These are phyloP conservation scores for Poecilia gillii DNA, from an alignment of 2,797 vertebrate genomes.

Conservation along the genomic window DNA sequence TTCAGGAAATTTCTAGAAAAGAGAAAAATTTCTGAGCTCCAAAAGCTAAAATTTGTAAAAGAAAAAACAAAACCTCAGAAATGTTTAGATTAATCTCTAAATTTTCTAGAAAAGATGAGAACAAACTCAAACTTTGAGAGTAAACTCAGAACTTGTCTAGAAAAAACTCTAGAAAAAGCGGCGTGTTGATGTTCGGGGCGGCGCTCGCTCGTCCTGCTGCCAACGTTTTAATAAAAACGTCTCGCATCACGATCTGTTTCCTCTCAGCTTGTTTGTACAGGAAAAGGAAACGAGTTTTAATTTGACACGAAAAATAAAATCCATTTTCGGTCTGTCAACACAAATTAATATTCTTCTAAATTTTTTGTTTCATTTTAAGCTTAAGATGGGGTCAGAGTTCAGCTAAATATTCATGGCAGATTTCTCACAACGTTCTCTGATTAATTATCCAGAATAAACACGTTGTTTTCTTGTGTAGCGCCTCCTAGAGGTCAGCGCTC, in stretches of 20 bases:
- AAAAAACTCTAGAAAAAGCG: neutral
- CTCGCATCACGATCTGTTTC: neutral
- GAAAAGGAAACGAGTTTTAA: neutral
- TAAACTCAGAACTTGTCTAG: no score
- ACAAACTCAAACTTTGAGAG: no score
- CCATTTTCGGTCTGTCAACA: neutral
- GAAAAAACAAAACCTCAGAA: no score
- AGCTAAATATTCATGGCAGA: neutral
- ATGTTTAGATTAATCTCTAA: no score
- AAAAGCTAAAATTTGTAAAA: no score
- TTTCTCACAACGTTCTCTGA: neutral
- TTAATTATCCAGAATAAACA: neutral
- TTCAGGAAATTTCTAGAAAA: no score
- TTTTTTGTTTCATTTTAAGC: neutral
- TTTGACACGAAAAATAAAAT: neutral
- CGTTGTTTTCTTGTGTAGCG: neutral
- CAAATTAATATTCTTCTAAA: neutral
- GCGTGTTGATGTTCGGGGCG: constrained; percentile 61
- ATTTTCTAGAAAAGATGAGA: no score
- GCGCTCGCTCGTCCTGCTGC: constrained; percentile 31
- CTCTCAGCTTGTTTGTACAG: neutral
- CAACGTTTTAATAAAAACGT: constrained; percentile 7
- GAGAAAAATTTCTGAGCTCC: no score
- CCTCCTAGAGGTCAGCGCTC: constrained; percentile 17
- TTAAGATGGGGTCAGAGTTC: neutral